A percentile compares a stretch with the other conserved stretches of the same genome.
Evolutionary conservation across 2,888 invertebrate genomes (phyloP).

Genomic region (Listrodromus nycthemerus): DNA sequence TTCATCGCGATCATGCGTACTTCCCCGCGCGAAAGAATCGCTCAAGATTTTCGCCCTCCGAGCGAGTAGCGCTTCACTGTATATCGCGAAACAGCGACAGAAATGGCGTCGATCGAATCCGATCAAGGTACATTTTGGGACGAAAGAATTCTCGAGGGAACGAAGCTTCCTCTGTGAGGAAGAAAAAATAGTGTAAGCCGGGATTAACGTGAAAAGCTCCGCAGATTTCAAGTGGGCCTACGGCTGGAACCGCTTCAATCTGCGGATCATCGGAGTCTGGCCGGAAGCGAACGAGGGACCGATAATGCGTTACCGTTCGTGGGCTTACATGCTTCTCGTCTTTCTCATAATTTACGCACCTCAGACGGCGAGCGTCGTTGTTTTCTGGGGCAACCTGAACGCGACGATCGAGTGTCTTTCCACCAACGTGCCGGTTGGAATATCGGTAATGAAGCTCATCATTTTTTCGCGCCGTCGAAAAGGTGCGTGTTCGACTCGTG

Average conservation of each 20-base stretch:
- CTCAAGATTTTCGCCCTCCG: neutral
- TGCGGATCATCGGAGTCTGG: slow-evolving; percentile 74
- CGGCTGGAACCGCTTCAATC: slow-evolving; percentile 73
- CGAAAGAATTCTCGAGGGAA: neutral
- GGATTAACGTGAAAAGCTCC: no score
- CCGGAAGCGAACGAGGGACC: slow-evolving; percentile 66
- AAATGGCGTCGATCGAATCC: slow-evolving; percentile 16
- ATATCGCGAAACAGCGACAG: neutral
- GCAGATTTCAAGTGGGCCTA: slow-evolving; percentile 68
- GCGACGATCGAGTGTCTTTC: slow-evolving; percentile 71
- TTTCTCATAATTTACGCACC: slow-evolving; percentile 58
- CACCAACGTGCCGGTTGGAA: slow-evolving; percentile 63
- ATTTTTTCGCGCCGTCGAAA: slow-evolving; percentile 38
- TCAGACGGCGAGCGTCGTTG: slow-evolving; percentile 52
- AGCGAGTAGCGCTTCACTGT: slow-evolving; percentile 3
- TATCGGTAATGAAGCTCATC: slow-evolving; percentile 48
- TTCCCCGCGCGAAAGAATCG: neutral
- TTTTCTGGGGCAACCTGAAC: slow-evolving; percentile 67
- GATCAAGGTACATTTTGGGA: slow-evolving; percentile 15
- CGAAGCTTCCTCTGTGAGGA: neutral
- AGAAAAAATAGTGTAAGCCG: neutral
- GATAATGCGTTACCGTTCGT: slow-evolving; percentile 42
- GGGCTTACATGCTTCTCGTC: slow-evolving; percentile 40
- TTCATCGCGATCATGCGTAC: slow-evolving; percentile 18
- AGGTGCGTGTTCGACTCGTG: slow-evolving; percentile 25